A percentile compares a stretch with the other conserved stretches of the same genome.
Conservation (phyloP, 2,888 invertebrate genomes). For the Spodoptera exigua region DNA sequence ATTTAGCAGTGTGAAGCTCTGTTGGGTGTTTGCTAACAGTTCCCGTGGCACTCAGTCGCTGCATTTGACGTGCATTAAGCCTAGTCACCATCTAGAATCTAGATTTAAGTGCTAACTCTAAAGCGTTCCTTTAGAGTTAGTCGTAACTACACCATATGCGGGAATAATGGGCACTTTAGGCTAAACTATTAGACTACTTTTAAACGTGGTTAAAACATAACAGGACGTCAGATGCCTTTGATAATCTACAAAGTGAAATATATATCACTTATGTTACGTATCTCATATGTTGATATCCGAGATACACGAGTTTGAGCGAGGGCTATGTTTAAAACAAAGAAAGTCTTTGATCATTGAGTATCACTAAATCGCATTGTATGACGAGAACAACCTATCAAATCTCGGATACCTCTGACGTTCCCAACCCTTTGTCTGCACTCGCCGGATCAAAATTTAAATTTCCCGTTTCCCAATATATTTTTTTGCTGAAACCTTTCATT, state of each 20-base stretch:
- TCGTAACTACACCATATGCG: not conserved
- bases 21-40: constrained; percentile 20
- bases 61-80: constrained; percentile 35
- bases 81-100: constrained; percentile 11
- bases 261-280: no score
- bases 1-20: constrained; percentile 6
- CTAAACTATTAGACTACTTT: no score
- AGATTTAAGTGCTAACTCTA: constrained; percentile 1
- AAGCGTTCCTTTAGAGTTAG: constrained; percentile 5
- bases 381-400: constrained; percentile 6
- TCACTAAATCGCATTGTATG: constrained; percentile 6
- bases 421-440: constrained; percentile 13
- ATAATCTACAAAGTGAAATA: no score
- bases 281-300: no score
- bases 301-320: no score
- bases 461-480: constrained; percentile 14
- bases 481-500: constrained; percentile 49
- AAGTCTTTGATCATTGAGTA: constrained; percentile 7
- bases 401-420: not conserved
- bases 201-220: no score
- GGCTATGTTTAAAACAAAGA: no score
- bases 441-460: constrained; percentile 23
- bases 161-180: not conserved
- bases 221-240: no score
- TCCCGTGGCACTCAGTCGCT: constrained; percentile 10